Evolutionary conservation across 2,113 vertebrate genomes (phyloP), one percentile per base, ranked within the genome.

Genomic region (Nesogale talazaci): DNA sequence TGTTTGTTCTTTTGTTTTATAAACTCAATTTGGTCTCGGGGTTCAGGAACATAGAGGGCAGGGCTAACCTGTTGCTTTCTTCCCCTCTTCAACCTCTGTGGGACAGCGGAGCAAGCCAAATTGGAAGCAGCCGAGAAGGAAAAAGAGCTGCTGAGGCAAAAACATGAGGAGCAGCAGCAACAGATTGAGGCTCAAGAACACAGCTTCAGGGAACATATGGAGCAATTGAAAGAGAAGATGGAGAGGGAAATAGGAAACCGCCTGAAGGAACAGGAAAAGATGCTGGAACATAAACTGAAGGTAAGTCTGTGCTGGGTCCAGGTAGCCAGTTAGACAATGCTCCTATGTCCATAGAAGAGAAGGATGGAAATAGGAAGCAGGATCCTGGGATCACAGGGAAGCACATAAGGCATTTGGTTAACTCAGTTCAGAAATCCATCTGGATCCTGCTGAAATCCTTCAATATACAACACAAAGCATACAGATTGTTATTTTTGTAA

Each of bases 281-380:
- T 79, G n/a, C 27, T 96, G 61, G 34, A 74, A 0, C 86, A 93
- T 67, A 96, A 95, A 31, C 52, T 69, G 15, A 93, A 93, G 90
- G 96, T 93, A 77, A 69, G 61, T 36, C 20, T 52, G 3, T 1
- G 1, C 0, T 31, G 36, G 23, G 23, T 19, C 69, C 34, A n/a
- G 17, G 16, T 16, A 36, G 70, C 20, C 70, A 10, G 27, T 6
- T 4, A 27, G n/a, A 72, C 11, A 80, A 15, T 25, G 23, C 4
- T 10, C 0, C 36, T 19, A 11, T 56, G 42, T 14, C 31, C 40
- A 7, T 6, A 19, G 20, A 84, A 69, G 3, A 8, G 2, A n/a
- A 42, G 65, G 11, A 19, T 16, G 34, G 17, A 63, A 65, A 31
- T 52, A 57, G 57, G 46, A 91, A 63, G 27, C 23, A 12, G 65